Conservation (phyloP, 2,797 vertebrate genomes). For the Myotis vivesi region DNA sequence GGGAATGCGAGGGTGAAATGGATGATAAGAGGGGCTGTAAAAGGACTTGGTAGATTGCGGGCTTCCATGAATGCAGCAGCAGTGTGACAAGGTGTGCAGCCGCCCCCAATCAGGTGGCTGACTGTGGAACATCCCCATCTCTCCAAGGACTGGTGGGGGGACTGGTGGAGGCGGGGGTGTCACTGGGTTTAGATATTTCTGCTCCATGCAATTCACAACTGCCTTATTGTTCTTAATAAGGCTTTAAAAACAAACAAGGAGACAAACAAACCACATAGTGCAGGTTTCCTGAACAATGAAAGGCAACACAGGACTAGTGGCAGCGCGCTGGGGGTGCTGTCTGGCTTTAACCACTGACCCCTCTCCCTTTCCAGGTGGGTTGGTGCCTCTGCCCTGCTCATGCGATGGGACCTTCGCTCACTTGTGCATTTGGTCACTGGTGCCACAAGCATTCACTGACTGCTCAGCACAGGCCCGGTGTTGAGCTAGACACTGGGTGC, state of each 20-base stretch:
- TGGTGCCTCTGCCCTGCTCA: background rate
- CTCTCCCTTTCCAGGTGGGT: background rate
- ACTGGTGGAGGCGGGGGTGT: background rate
- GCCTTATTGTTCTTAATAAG: background rate
- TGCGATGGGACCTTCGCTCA: accelerated
- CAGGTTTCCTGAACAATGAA: background rate
- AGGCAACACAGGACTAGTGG: accelerated
- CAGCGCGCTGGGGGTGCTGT: accelerated
- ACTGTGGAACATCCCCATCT: background rate
- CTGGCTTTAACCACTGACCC: background rate
- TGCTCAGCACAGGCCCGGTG: background rate
- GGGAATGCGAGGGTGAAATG: accelerated
- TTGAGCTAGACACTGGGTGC: background rate
- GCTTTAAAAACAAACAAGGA: background rate
- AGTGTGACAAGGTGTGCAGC: background rate
- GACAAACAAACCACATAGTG: background rate
- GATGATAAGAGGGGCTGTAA: accelerated
- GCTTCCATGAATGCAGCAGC: too few relatives aligned
- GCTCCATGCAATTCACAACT: background rate
- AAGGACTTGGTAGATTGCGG: background rate
- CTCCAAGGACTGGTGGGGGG: background rate
- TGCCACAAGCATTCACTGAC: accelerated
- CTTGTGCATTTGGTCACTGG: background rate
- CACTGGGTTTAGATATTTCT: background rate
- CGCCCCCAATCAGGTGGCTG: background rate